These are phyloP conservation scores for Cotesia typhae DNA, from an alignment of 1,140 invertebrate genomes.

Conservation along the genomic window DNA sequence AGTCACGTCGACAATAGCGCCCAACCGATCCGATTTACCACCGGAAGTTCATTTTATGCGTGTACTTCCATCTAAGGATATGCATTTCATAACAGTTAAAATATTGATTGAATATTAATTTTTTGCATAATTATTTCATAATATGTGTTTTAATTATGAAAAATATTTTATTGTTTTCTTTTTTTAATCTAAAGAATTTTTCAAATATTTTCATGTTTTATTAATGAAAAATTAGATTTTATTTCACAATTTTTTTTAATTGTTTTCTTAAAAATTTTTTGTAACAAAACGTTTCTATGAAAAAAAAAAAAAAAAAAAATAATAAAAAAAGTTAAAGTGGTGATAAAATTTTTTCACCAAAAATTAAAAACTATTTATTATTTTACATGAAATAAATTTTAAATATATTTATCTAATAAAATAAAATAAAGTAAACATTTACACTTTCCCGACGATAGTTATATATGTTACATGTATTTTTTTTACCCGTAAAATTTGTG, in stretches of 20 bases:
- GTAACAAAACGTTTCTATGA: too few relatives aligned
- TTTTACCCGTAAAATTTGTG: slow-evolving; percentile 19
- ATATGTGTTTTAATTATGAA: neutral
- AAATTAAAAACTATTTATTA: too few relatives aligned
- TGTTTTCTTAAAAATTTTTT: too few relatives aligned
- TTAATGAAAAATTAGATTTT: too few relatives aligned
- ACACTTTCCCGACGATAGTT: slow-evolving; percentile 32
- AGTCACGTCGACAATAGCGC: slow-evolving; percentile 23
- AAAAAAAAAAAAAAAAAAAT: too few relatives aligned
- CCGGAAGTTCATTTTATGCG: slow-evolving; percentile 31
- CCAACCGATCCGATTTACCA: slow-evolving; percentile 34
- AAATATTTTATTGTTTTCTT: neutral
- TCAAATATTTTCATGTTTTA: too few relatives aligned
- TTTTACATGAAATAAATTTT: too few relatives aligned
- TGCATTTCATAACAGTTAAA: slow-evolving; percentile 34
- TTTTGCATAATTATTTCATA: neutral
- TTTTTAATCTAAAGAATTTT: neutral
- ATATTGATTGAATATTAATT: slow-evolving; percentile 26
- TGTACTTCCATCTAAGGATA: slow-evolving; percentile 34
- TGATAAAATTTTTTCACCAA: too few relatives aligned
- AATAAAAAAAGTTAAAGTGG: too few relatives aligned
- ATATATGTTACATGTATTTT: slow-evolving; percentile 14
- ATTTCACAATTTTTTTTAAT: too few relatives aligned
- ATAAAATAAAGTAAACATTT: slow-evolving; percentile 35
- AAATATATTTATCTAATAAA: neutral